These are phyloP conservation scores for Chrysina gloriosa DNA, from an alignment of 2,888 invertebrate species.

Conservation along the genomic window DNA sequence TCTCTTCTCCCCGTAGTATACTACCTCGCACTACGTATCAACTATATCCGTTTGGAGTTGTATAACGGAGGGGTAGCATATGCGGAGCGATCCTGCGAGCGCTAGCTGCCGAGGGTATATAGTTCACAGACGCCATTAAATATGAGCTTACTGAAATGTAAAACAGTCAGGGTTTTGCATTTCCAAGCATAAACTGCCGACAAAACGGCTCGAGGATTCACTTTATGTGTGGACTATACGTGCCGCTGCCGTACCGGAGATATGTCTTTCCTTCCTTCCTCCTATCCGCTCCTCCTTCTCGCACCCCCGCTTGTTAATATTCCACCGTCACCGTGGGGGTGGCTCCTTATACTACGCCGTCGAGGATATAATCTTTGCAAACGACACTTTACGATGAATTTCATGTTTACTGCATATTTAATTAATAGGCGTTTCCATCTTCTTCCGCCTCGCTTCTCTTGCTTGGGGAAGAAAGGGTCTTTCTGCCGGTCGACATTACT, in stretches of 20 bases:
- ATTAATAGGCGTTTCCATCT: conserved; percentile 57
- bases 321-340: conserved; percentile 55
- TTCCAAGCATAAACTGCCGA: conserved; percentile 66
- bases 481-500: conserved; percentile 38
- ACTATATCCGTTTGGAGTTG: not conserved
- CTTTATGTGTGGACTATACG: conserved; percentile 57
- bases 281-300: conserved; percentile 38
- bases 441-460: conserved; percentile 37
- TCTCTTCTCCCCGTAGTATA: not conserved
- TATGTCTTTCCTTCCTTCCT: conserved; percentile 40
- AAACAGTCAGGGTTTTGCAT: conserved; percentile 67
- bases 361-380: conserved; percentile 57
- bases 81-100: conserved; percentile 59
- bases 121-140: conserved; percentile 66
- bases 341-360: conserved; percentile 47
- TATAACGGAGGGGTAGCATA: conserved; percentile 61
- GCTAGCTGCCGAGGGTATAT: conserved; percentile 58
- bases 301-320: conserved; percentile 56
- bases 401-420: conserved; percentile 64
- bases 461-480: conserved; percentile 27
- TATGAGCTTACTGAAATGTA: conserved; percentile 68
- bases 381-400: conserved; percentile 60
- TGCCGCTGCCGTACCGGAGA: conserved; percentile 53
- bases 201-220: conserved; percentile 66
- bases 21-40: not conserved